Conservation (phyloP, 2,888 invertebrate genomes). For the Trachelus troglodyta region DNA sequence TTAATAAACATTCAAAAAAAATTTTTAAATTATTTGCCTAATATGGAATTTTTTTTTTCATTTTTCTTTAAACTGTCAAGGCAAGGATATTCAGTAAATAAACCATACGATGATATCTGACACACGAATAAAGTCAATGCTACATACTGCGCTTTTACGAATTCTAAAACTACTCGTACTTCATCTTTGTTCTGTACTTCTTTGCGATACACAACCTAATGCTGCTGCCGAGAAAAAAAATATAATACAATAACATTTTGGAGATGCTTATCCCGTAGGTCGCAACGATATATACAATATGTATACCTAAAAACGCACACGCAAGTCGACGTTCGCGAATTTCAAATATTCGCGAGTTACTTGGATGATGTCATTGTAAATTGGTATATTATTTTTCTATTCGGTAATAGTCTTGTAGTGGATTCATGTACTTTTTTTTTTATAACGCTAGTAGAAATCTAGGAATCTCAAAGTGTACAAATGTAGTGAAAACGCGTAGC, state of each 20-base stretch:
- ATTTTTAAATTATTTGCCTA: not conserved
- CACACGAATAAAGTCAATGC: not conserved
- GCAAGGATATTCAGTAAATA: not conserved
- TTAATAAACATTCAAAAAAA: not conserved
- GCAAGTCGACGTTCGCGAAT: not conserved
- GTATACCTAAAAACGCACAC: not conserved
- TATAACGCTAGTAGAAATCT: conserved; percentile 25
- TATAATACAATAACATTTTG: not conserved
- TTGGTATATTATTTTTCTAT: conserved; percentile 2
- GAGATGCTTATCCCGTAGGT: not conserved
- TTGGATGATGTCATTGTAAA: conserved; percentile 8
- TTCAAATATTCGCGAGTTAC: not conserved
- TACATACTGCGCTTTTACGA: not conserved
- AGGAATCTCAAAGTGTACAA: conserved; percentile 47
- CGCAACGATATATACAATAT: not conserved
- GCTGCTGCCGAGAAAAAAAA: not conserved
- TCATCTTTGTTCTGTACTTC: not conserved
- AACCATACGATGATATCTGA: not conserved
- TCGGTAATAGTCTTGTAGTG: conserved; percentile 23
- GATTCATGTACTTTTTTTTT: not conserved
- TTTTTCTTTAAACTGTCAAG: not conserved
- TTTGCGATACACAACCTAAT: not conserved
- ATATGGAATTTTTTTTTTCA: not conserved
- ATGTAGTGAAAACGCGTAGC: conserved; percentile 54
- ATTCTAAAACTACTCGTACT: not conserved